phyloP scores from a whole-genome alignment of 2,797 vertebrate genomes.

The Monodelphis domestica region DNA sequence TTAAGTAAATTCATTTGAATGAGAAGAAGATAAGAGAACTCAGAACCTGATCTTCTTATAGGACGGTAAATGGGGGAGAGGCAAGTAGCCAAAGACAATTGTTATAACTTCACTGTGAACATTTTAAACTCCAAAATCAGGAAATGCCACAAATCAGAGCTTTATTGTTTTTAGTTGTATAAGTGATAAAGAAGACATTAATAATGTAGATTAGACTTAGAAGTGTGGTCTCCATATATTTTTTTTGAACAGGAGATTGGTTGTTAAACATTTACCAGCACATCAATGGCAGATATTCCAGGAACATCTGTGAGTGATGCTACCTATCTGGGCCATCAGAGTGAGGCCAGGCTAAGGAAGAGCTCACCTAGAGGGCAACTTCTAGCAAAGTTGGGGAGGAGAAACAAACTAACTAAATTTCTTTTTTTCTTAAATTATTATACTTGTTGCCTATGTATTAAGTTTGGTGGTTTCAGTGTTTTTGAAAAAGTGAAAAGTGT shows the following conservation, averaged over 20 bases:
- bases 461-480: neutral
- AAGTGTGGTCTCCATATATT: neutral
- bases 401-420: neutral
- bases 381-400: neutral
- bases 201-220: neutral
- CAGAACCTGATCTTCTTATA: neutral
- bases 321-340: neutral
- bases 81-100: neutral
- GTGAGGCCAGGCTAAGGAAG: neutral
- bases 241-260: accelerated
- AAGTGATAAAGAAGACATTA: neutral
- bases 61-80: neutral
- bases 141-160: neutral
- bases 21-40: neutral
- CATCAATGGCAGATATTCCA: neutral
- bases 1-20: neutral
- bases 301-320: neutral
- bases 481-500: neutral
- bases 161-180: neutral
- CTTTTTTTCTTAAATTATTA: neutral
- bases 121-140: neutral
- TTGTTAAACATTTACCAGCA: neutral
- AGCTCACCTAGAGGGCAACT: neutral
- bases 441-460: neutral
- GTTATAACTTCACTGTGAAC: neutral